Conservation (phyloP, 2,888 invertebrate species). For the Lepetodrilus schrolli region DNA sequence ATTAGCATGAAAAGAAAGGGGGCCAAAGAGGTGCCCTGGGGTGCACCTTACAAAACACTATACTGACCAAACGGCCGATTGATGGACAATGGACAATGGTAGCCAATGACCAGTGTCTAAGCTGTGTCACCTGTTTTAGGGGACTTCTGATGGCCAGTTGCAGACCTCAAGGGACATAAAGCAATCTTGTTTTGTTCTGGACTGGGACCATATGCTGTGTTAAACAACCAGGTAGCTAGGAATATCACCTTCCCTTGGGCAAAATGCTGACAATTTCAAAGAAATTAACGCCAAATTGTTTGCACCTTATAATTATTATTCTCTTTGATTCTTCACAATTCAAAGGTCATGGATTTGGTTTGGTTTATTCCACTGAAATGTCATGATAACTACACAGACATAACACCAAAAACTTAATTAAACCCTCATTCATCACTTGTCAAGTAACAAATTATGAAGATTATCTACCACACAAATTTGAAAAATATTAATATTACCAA, state of each 20-base stretch:
- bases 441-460: too few relatives aligned
- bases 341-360: too few relatives aligned
- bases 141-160: too few relatives aligned
- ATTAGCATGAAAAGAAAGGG: conserved; percentile 23
- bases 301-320: too few relatives aligned
- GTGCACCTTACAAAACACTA: conserved; percentile 8
- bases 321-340: too few relatives aligned
- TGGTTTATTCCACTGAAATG: too few relatives aligned
- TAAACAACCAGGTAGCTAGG: neutral
- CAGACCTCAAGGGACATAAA: conserved; percentile 7
- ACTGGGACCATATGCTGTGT: neutral
- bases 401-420: too few relatives aligned
- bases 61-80: conserved; percentile 9
- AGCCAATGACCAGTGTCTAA: neutral
- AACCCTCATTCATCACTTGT: too few relatives aligned
- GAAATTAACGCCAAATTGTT: too few relatives aligned
- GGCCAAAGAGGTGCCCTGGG: neutral
- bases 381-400: too few relatives aligned
- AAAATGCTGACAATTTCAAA: conserved; percentile 4
- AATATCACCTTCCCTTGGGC: conserved; percentile 5
- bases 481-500: too few relatives aligned
- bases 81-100: neutral
- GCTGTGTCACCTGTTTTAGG: conserved; percentile 21
- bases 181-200: neutral
- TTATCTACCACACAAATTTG: too few relatives aligned